These are phyloP conservation scores for Cistogaster globosa DNA, from an alignment of 2,888 invertebrate genomes.

Conservation along the genomic window DNA sequence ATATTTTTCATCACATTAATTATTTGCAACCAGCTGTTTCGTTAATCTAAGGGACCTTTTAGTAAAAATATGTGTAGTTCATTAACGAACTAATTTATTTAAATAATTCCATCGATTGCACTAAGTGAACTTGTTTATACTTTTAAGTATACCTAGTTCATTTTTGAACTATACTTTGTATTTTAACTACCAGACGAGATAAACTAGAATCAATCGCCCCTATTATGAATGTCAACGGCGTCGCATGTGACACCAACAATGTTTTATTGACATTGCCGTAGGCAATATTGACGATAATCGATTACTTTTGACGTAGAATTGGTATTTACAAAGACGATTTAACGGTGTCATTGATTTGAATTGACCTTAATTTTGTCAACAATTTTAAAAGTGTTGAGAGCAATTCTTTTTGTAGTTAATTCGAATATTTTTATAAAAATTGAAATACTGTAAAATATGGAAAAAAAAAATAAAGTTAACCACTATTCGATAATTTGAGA, in stretches of 20 bases:
- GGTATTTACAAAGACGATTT: neutral
- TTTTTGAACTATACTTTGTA: too few relatives aligned
- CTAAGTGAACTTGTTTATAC: too few relatives aligned
- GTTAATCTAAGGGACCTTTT: too few relatives aligned
- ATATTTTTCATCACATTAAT: too few relatives aligned
- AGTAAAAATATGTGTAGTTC: too few relatives aligned
- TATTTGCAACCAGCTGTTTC: too few relatives aligned
- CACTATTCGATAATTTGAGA: slow-evolving; percentile 11
- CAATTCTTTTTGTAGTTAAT: too few relatives aligned
- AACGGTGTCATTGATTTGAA: slow-evolving; percentile 3
- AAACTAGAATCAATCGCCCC: too few relatives aligned
- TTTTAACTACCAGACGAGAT: too few relatives aligned
- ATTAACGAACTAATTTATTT: too few relatives aligned
- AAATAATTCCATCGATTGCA: too few relatives aligned
- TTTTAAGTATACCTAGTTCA: too few relatives aligned
- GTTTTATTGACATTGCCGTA: neutral
- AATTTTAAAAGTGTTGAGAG: neutral
- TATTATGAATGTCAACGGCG: slow-evolving; percentile 12
- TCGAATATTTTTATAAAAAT: slow-evolving; percentile 7
- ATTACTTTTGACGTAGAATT: neutral
- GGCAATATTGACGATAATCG: slow-evolving; percentile 12
- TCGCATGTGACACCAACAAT: neutral
- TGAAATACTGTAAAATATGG: neutral
- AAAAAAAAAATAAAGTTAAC: slow-evolving; percentile 10
- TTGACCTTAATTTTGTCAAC: slow-evolving; percentile 18